These are phyloP conservation scores for Wiebesia pumilae DNA, from an alignment of 1,140 invertebrate species.

Conservation along the genomic window DNA sequence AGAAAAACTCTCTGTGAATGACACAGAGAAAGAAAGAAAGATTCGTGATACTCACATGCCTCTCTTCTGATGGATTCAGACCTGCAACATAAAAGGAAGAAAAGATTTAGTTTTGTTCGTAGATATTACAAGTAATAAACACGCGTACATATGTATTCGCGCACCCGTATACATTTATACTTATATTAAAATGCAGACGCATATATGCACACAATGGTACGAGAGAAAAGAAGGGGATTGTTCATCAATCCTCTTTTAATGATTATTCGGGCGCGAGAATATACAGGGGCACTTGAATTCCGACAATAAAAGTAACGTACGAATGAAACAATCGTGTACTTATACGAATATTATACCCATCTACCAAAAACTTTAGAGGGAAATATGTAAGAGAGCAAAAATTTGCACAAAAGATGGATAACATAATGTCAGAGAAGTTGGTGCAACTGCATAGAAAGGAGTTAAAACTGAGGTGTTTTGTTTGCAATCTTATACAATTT, in stretches of 20 bases:
- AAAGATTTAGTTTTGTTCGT: constrained; percentile 12
- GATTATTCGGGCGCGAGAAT: constrained; percentile 29
- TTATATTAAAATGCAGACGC: not conserved
- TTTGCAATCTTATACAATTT: not conserved
- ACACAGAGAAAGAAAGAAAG: constrained; percentile 14
- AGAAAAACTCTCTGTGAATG: constrained; percentile 30
- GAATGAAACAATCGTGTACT: not conserved
- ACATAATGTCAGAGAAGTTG: not conserved
- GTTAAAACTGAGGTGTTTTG: not conserved
- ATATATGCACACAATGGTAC: not conserved
- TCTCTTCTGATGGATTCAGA: constrained; percentile 81
- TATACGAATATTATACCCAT: not conserved
- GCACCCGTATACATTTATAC: no score
- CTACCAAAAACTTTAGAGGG: not conserved
- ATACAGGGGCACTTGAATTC: constrained; percentile 27
- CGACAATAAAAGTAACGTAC: constrained; percentile 18
- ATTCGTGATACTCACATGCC: constrained; percentile 79
- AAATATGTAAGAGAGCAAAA: not conserved
- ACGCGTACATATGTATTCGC: not conserved
- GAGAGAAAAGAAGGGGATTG: constrained; percentile 12
- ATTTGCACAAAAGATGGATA: constrained; percentile 11
- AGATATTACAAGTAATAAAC: not conserved
- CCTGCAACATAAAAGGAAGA: constrained; percentile 76
- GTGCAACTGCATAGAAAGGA: not conserved
- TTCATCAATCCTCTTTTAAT: constrained; percentile 42